A percentile compares a stretch with the other conserved stretches of the same genome.
Evolutionary conservation across 2,113 vertebrate species (phyloP).

Genomic region (Brachionichthys hirsutus): DNA sequence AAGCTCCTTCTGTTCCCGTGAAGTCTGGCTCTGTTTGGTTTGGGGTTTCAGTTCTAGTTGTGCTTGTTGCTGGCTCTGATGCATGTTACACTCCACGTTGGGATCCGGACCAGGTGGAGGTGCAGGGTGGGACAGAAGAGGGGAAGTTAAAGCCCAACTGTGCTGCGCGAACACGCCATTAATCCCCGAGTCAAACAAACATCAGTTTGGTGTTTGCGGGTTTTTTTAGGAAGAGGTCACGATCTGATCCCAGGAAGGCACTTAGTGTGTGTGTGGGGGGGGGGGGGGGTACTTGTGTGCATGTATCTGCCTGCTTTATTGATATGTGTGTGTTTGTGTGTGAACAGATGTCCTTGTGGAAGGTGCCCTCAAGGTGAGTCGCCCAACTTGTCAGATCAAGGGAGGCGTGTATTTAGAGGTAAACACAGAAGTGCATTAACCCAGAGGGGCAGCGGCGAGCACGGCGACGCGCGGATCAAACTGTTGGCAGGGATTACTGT

Average conservation of each 20-base stretch:
- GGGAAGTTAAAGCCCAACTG: slow-evolving; percentile 30
- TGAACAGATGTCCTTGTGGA: slow-evolving; percentile 51
- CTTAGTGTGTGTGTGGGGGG: slow-evolving; percentile 58
- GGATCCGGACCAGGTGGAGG: neutral
- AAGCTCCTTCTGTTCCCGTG: too few species aligned
- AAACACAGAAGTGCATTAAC: slow-evolving; percentile 72
- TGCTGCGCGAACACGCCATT: slow-evolving; percentile 64
- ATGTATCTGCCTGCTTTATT: slow-evolving; percentile 19
- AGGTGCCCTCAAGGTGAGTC: slow-evolving; percentile 75
- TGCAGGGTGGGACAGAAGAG: slow-evolving; percentile 7
- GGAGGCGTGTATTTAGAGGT: slow-evolving; percentile 62
- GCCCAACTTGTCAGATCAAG: slow-evolving; percentile 70
- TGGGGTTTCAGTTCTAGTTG: too few species aligned
- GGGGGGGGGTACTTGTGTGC: slow-evolving; percentile 4
- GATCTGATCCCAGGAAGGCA: slow-evolving; percentile 65
- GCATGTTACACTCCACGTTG: too few species aligned
- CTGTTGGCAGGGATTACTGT: slow-evolving; percentile 41
- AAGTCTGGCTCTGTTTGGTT: too few species aligned
- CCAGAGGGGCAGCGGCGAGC: slow-evolving; percentile 47
- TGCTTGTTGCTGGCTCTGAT: too few species aligned
- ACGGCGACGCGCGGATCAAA: slow-evolving; percentile 46
- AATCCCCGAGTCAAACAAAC: slow-evolving; percentile 63
- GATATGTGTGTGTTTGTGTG: slow-evolving; percentile 10
- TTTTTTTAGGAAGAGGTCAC: slow-evolving; percentile 16
- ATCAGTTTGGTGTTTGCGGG: slow-evolving; percentile 54